These are phyloP conservation scores for Cryptus armator DNA, from an alignment of 2,888 invertebrate species.

Conservation along the genomic window DNA sequence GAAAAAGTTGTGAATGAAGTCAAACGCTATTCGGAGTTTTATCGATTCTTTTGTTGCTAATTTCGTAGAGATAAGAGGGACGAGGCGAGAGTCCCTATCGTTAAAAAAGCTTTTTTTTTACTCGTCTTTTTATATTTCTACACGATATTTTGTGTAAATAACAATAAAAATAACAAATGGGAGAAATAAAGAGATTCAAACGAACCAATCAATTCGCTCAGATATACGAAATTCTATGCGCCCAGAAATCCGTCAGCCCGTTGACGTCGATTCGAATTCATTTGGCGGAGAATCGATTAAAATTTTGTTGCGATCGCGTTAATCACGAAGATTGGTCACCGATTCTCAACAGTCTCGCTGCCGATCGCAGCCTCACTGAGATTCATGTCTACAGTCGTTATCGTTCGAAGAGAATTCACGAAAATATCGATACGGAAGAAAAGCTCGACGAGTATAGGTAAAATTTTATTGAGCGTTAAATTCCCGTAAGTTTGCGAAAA, in stretches of 20 bases:
- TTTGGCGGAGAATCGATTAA: slow-evolving; percentile 69
- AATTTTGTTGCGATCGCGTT: slow-evolving; percentile 73
- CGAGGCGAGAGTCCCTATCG: neutral
- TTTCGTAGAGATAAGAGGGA: neutral
- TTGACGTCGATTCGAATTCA: slow-evolving; percentile 67
- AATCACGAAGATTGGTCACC: slow-evolving; percentile 73
- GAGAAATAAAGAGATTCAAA: slow-evolving; percentile 46
- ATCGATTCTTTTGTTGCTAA: slow-evolving; percentile 32
- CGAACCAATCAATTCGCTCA: slow-evolving; percentile 40
- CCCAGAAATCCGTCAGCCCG: slow-evolving; percentile 67
- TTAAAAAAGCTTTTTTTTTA: neutral
- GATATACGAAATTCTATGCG: slow-evolving; percentile 70
- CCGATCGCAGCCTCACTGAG: slow-evolving; percentile 70
- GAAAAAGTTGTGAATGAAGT: slow-evolving; percentile 25
- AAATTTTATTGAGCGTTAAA: neutral
- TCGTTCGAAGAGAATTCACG: slow-evolving; percentile 65
- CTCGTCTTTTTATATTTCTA: slow-evolving; percentile 7
- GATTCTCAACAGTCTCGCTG: slow-evolving; percentile 72
- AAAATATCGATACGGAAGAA: slow-evolving; percentile 72
- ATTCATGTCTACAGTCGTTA: slow-evolving; percentile 72
- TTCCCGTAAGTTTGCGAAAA: neutral
- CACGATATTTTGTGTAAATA: neutral
- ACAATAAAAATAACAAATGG: slow-evolving; percentile 26
- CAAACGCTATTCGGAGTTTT: neutral
- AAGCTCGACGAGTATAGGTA: slow-evolving; percentile 74